These are phyloP conservation scores for Peucedramus taeniatus DNA, from an alignment of 2,113 vertebrate genomes.

Conservation along the genomic window DNA sequence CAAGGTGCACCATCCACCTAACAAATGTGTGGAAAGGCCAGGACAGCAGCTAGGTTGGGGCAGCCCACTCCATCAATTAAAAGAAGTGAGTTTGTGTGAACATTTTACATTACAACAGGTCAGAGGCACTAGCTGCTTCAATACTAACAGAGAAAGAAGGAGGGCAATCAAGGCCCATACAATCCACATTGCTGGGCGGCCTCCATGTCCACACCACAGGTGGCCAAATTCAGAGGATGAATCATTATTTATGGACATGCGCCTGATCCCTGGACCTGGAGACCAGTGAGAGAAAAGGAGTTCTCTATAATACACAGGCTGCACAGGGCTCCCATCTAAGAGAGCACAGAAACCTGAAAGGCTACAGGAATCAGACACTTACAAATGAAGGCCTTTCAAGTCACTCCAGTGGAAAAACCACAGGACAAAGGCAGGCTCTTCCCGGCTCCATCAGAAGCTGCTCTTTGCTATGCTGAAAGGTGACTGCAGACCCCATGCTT, in stretches of 20 bases:
- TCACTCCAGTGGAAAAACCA: not conserved
- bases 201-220: not conserved
- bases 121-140: not conserved
- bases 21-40: not conserved
- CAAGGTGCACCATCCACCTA: rapidly evolving
- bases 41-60: too few species aligned
- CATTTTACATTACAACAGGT: rapidly evolving
- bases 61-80: not conserved
- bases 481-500: rapidly evolving
- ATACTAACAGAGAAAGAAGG: not conserved
- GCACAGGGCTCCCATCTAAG: not conserved
- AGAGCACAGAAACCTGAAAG: not conserved
- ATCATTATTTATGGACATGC: rapidly evolving
- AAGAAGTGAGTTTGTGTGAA: not conserved
- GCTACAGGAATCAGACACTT: not conserved
- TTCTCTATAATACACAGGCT: rapidly evolving
- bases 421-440: not conserved
- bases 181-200: rapidly evolving
- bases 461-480: not conserved
- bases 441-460: not conserved
- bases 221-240: not conserved
- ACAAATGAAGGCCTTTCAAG: not conserved
- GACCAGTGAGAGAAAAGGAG: not conserved
- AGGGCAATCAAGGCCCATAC: not conserved
- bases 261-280: rapidly evolving